phyloP scores from a whole-genome alignment of 2,113 vertebrate genomes.

The Megalops atlanticus region DNA sequence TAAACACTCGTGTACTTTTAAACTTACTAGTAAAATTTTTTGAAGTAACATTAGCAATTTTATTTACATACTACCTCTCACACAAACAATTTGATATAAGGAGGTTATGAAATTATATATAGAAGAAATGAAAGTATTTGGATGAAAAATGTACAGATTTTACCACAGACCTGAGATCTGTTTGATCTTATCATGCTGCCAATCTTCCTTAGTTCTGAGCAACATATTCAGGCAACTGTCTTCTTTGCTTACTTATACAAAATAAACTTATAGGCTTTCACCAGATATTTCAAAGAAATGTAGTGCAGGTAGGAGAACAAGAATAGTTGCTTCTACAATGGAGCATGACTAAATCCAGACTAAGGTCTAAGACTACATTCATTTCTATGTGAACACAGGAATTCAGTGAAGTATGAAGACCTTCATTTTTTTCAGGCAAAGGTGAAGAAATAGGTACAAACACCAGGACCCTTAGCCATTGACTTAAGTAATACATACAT shows the following conservation, averaged over 20 bases:
- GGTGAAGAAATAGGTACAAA: not conserved
- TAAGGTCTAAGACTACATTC: not conserved
- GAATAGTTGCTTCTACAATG: not conserved
- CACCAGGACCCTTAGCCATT: not conserved
- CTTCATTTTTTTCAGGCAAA: slow-evolving; percentile 36
- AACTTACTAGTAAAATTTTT: not conserved
- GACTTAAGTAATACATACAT: not conserved
- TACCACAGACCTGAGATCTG: not conserved
- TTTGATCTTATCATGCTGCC: not conserved
- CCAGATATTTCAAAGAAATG: not conserved
- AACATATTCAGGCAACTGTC: not conserved
- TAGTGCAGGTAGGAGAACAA: slow-evolving; percentile 22
- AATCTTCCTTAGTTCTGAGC: not conserved
- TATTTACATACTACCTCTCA: slow-evolving; percentile 41
- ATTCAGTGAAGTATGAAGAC: slow-evolving; percentile 20
- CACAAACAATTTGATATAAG: slow-evolving; percentile 21
- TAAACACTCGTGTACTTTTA: slow-evolving; percentile 12
- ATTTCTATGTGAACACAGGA: slow-evolving; percentile 13
- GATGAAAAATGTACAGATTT: not conserved
- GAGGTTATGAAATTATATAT: not conserved
- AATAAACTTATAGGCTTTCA: slow-evolving; percentile 5
- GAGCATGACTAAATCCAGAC: not conserved
- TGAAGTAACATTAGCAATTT: not conserved
- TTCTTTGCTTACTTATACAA: slow-evolving; percentile 1
- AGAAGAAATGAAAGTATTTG: not conserved